A percentile compares a stretch with the other conserved stretches of the same genome.
Conservation (phyloP, 2,113 vertebrate species). For the human (Homo sapiens) region GRCh38 chrX:28614001-28614500, state of each 20-base stretch:
- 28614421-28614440: constrained; percentile 28
- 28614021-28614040: constrained; percentile 19
- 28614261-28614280: constrained; percentile 44
- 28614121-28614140: neutral
- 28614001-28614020: constrained; percentile 48
- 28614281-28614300: constrained; percentile 18
- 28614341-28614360: neutral
- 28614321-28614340: constrained; percentile 50
- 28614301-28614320: constrained; percentile 1
- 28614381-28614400: constrained; percentile 32
- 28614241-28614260: constrained; percentile 5
- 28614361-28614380: neutral
- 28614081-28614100: constrained; percentile 1
- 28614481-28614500: neutral
- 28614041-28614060: constrained; percentile 20
- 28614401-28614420: constrained; percentile 29
- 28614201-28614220: constrained; percentile 5
- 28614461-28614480: neutral
- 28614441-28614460: constrained; percentile 10
- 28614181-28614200: neutral
- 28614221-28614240: constrained; percentile 29
- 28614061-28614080: neutral
- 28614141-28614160: neutral
- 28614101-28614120: constrained; percentile 45
- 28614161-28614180: neutral